Conservation (phyloP, 2,113 vertebrate genomes). For the Syrmaticus mikado region DNA sequence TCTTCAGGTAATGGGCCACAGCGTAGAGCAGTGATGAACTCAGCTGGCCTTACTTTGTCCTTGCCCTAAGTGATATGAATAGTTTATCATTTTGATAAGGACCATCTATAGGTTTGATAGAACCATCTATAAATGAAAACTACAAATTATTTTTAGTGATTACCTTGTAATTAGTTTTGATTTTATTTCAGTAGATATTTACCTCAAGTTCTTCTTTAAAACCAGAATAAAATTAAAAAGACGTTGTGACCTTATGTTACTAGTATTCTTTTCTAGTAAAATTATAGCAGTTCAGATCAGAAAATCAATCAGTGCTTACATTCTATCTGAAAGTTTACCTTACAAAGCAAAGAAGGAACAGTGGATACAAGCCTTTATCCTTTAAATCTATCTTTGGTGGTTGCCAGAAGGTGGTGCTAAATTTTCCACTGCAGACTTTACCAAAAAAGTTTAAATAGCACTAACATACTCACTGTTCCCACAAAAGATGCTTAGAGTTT, state of each 20-base stretch:
- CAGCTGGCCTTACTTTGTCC: not conserved
- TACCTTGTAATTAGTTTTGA: not conserved
- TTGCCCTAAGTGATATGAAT: not conserved
- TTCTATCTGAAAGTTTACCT: not conserved
- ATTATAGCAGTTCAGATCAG: not conserved
- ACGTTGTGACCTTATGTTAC: not conserved
- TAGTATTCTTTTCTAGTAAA: not conserved
- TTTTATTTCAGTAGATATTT: not conserved
- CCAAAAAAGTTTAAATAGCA: not conserved
- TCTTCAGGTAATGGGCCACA: not conserved
- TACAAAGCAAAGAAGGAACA: not conserved
- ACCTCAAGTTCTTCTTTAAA: not conserved
- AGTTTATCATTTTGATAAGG: not conserved
- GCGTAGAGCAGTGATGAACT: not conserved
- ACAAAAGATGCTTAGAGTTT: not conserved
- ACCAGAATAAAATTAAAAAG: not conserved
- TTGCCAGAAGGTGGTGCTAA: not conserved
- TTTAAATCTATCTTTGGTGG: not conserved
- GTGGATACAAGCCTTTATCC: not conserved
- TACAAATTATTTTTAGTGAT: not conserved
- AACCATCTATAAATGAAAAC: not conserved
- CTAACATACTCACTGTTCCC: not conserved
- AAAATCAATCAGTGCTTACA: not conserved
- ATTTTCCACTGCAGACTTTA: not conserved
- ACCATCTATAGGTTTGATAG: too few relatives aligned